Evolutionary conservation across 2,797 vertebrate genomes (phyloP), one percentile per base, ranked within the genome.

Genomic region (Hydrocynus forskahlii): DNA sequence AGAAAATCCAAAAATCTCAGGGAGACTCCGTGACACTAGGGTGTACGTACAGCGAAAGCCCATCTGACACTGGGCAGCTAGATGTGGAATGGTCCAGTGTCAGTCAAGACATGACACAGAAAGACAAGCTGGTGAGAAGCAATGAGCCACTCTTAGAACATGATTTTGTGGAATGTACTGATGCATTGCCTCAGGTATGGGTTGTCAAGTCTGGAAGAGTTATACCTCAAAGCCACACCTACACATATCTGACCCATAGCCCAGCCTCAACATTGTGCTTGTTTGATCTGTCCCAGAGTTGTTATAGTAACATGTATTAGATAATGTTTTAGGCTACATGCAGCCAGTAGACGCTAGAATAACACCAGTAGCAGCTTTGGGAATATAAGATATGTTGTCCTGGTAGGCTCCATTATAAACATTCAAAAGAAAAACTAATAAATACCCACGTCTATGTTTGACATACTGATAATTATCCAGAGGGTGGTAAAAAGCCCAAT

Each of bases 71-170:
- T 0, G 97, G 97, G 23, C 94, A 94, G 0, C 88, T 97, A 87
- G 97, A 97, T 82, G 95, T 98, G 0, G 96, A 98, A 78, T 99
- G 97, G 97, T 94, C 88, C 89, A 92, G 92, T 62, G 84, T 98
- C 89, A 95, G 92, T 7, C 95, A 95, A 0, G 97, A 97, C 76
- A 94, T 95, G 78, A 91, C 96, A 0, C 88, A 92, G 72, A 95
- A 95, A 7, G 96, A 97, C 88, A 88, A 88, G 0, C 92, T 96
- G 94, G 97, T 98, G 85, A 91, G 96, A 72, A 10, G 45, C 5
- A 23, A 21, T n/a, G 38, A 35, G 35, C 35, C 35, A 35, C 35
- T 35, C 4, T 35, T 10, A 48, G 12, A 52, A 23, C 25, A 19
- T 54, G 25, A 35, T 12, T 54, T 29, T 52, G 45, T 70, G 45